Percentiles rank a stretch among this genome's conserved stretches.
These are phyloP conservation scores for Rhagoletis pomonella DNA, from an alignment of 1,140 invertebrate species.

Conservation along the genomic window DNA sequence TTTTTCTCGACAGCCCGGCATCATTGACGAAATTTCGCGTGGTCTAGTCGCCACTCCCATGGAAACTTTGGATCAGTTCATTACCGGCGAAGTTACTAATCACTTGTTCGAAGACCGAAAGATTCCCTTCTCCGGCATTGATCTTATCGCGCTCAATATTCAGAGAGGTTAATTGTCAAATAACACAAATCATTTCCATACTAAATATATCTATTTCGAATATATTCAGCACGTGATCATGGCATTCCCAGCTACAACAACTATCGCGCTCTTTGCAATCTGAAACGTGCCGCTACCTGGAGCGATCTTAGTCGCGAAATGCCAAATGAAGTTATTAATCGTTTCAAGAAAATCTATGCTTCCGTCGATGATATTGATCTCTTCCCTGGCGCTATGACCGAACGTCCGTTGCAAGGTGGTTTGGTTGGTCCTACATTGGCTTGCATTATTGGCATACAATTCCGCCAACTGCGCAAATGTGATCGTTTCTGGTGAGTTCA, in stretches of 20 bases:
- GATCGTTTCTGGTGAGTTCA: slow-evolving; percentile 88
- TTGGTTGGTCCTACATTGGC: slow-evolving; percentile 96
- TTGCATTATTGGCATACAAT: slow-evolving; percentile 96
- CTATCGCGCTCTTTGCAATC: slow-evolving; percentile 88
- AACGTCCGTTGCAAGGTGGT: slow-evolving; percentile 88
- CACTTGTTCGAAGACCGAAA: slow-evolving; percentile 92
- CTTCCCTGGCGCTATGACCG: slow-evolving; percentile 94
- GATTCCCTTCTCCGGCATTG: slow-evolving; percentile 90
- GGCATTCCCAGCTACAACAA: slow-evolving; percentile 91
- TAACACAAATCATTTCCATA: background rate
- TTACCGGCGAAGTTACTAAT: slow-evolving; percentile 95
- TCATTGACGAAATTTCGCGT: slow-evolving; percentile 90
- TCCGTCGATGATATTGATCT: slow-evolving; percentile 95
- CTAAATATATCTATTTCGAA: background rate
- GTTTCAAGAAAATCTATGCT: slow-evolving; percentile 87
- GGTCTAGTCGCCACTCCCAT: slow-evolving; percentile 92
- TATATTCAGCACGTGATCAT: slow-evolving; percentile 82
- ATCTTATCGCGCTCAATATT: slow-evolving; percentile 89
- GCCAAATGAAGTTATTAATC: slow-evolving; percentile 86
- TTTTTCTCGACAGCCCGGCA: slow-evolving; percentile 77
- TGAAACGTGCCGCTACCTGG: slow-evolving; percentile 86
- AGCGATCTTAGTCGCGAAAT: slow-evolving; percentile 89
- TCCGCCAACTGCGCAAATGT: slow-evolving; percentile 91
- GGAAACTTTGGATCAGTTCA: slow-evolving; percentile 95
- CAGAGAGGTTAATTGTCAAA: slow-evolving; percentile 76